A percentile compares a stretch with the other conserved stretches of the same genome.
phyloP scores from a whole-genome alignment of 2,888 invertebrate species.

The Flexamia atlantica region DNA sequence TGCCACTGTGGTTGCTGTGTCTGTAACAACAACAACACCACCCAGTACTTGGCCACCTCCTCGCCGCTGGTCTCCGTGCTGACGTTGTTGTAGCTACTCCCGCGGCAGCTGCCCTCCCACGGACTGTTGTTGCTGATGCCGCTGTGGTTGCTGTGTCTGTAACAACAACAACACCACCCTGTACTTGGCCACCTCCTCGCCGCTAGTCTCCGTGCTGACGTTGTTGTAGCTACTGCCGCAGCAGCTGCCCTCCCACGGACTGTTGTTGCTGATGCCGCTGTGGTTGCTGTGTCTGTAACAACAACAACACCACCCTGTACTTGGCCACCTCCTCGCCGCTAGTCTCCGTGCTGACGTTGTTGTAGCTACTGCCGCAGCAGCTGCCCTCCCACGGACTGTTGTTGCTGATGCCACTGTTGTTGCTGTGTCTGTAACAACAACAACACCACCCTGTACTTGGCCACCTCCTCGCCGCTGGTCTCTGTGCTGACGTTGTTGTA shows the following conservation, averaged over 20 bases:
- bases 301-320: constrained; percentile 79
- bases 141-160: no score
- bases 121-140: no score
- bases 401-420: constrained; percentile 71
- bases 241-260: constrained; percentile 92
- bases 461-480: constrained; percentile 81
- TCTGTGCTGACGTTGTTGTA: constrained; percentile 84
- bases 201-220: constrained; percentile 82
- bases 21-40: no score
- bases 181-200: constrained; percentile 78
- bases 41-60: constrained; percentile 70
- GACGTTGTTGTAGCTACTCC: no score
- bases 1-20: no score
- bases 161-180: constrained; percentile 72
- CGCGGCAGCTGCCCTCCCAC: no score
- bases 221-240: constrained; percentile 75
- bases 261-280: constrained; percentile 77
- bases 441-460: constrained; percentile 78
- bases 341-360: constrained; percentile 83
- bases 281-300: no score
- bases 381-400: constrained; percentile 92
- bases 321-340: constrained; percentile 79
- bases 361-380: constrained; percentile 90
- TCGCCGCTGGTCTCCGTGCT: no score
- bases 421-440: no score